These are phyloP conservation scores for Petaurus breviceps DNA, from an alignment of 2,113 vertebrate species.

Conservation along the genomic window DNA sequence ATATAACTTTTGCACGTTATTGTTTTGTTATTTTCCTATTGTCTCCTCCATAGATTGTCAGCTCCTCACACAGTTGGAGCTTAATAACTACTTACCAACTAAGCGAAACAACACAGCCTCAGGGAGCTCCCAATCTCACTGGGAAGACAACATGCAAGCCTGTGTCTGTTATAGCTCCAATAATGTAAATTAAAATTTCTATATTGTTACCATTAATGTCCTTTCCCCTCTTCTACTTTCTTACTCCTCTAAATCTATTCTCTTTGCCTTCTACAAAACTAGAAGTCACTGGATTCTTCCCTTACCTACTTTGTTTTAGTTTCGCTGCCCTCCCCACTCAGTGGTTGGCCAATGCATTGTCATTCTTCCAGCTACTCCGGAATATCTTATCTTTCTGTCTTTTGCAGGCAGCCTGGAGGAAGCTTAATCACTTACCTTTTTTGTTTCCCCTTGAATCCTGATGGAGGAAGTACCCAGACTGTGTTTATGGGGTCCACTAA, in stretches of 20 bases:
- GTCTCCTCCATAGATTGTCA: background rate
- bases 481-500: background rate
- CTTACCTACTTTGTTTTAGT: background rate
- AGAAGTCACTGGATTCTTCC: background rate
- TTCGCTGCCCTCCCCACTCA: background rate
- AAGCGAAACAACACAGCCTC: too few relatives aligned
- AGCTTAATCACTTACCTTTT: background rate
- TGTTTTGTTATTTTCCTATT: background rate
- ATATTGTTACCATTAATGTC: background rate
- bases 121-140: too few relatives aligned
- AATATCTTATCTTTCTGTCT: background rate
- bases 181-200: background rate
- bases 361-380: background rate
- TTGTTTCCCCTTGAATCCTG: background rate
- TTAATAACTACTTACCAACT: too few relatives aligned
- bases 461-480: background rate
- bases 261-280: background rate
- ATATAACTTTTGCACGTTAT: background rate
- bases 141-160: background rate
- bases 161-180: background rate
- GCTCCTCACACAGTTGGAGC: too few relatives aligned
- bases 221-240: background rate
- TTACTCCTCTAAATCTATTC: background rate
- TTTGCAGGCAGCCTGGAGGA: background rate
- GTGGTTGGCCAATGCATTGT: background rate